Percentiles rank a stretch among this genome's conserved stretches.
These are phyloP conservation scores for Euglossa dilemma DNA, from an alignment of 1,140 invertebrate genomes.

Conservation along the genomic window DNA sequence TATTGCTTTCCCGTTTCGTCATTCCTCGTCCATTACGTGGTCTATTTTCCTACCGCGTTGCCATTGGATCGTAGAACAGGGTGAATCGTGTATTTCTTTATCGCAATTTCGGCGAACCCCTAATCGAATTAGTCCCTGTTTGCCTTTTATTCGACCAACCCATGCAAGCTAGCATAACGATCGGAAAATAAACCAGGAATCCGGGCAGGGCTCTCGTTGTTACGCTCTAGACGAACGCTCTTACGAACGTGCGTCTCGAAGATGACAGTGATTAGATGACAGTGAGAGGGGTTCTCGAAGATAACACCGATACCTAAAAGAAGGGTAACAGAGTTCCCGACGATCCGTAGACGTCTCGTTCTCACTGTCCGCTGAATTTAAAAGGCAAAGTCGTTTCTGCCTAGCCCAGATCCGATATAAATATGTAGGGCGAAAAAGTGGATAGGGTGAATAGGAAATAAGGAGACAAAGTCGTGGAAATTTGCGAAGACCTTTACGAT, in stretches of 20 bases:
- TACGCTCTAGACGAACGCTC: neutral
- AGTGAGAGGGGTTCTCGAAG: neutral
- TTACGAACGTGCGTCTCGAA: neutral
- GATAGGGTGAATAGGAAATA: no score
- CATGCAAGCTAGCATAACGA: conserved; percentile 6
- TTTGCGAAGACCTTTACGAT: no score
- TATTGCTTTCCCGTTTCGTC: neutral
- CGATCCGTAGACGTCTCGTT: neutral
- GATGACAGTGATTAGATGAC: conserved; percentile 10
- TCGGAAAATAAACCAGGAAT: conserved; percentile 25
- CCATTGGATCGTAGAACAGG: no score
- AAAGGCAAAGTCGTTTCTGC: no score
- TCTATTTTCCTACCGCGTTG: neutral
- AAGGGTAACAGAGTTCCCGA: neutral
- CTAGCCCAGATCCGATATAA: no score
- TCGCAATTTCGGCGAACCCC: neutral
- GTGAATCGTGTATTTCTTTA: neutral
- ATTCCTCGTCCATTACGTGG: neutral
- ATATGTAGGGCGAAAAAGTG: no score
- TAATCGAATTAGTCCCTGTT: neutral
- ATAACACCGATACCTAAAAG: no score
- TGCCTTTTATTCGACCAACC: conserved; percentile 13
- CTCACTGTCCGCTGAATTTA: neutral
- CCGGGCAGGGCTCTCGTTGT: neutral
- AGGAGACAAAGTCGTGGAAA: no score